A percentile compares a stretch with the other conserved stretches of the same genome.
Evolutionary conservation across 2,113 vertebrate species (phyloP).

Genomic region (Origma solitaria): DNA sequence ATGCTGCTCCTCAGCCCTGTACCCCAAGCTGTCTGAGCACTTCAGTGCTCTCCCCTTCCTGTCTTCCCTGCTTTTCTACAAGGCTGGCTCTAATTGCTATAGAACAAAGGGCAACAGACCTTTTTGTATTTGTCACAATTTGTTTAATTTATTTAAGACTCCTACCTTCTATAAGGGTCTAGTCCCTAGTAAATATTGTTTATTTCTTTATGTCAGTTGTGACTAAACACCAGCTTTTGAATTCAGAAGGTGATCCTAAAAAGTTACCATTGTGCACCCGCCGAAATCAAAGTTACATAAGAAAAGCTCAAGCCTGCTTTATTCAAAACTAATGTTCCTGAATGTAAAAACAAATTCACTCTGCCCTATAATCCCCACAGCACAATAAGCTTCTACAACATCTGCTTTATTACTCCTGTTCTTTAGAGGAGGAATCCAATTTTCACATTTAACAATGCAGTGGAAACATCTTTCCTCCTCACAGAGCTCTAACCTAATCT

Average conservation of each 20-base stretch:
- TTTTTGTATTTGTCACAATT: background rate
- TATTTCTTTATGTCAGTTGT: background rate
- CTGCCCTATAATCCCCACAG: background rate
- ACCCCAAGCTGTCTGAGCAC: background rate
- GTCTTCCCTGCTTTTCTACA: background rate
- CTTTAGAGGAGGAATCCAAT: background rate
- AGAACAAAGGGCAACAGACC: background rate
- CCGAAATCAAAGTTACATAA: background rate
- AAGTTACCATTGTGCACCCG: background rate
- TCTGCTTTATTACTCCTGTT: background rate
- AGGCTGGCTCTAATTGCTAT: background rate
- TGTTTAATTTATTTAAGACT: background rate
- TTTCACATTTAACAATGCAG: background rate
- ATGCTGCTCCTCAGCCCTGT: background rate
- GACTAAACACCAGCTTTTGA: background rate
- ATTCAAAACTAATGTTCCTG: background rate
- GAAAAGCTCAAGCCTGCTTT: background rate
- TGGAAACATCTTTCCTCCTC: background rate
- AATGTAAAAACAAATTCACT: background rate
- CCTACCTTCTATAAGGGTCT: background rate
- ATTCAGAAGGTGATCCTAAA: background rate
- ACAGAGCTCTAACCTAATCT: background rate
- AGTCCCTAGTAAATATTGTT: background rate
- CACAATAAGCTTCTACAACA: background rate
- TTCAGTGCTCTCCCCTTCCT: background rate